A percentile compares a stretch with the other conserved stretches of the same genome.
Conservation (phyloP, 1,140 invertebrate species). For the Onthophagus taurus region DNA sequence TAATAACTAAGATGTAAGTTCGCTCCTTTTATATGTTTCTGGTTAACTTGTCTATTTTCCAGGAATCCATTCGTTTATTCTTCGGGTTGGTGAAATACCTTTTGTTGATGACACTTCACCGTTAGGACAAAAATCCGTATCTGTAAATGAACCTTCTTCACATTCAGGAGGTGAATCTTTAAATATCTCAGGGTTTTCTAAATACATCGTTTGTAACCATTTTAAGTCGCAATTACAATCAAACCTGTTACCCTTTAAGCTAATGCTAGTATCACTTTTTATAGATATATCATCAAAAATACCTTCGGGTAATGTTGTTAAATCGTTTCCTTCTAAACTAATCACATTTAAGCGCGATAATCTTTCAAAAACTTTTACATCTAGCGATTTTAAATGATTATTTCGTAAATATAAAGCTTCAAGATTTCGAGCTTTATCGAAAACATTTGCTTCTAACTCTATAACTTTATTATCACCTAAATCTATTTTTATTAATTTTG, state of each 20-base stretch:
- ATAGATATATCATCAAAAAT: conserved; percentile 4
- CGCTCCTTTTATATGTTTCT: too few species aligned
- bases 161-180: not conserved
- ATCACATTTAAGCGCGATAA: not conserved
- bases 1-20: too few species aligned
- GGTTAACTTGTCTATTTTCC: too few species aligned
- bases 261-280: not conserved
- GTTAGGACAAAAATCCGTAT: conserved; percentile 12
- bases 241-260: conserved; percentile 12
- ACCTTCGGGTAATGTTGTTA: conserved; percentile 10
- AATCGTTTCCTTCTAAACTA: not conserved
- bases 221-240: conserved; percentile 15
- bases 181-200: not conserved
- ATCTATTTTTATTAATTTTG: not conserved
- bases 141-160: conserved; percentile 1
- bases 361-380: not conserved
- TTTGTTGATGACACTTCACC: not conserved
- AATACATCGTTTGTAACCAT: conserved; percentile 18
- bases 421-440: not conserved
- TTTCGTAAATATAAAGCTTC: not conserved
- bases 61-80: too few species aligned
- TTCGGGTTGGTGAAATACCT: conserved; percentile 11
- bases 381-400: not conserved
- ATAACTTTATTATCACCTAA: not conserved
- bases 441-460: not conserved